phyloP scores from a whole-genome alignment of 1,140 invertebrate genomes.

The Sarcophaga peregrina region DNA sequence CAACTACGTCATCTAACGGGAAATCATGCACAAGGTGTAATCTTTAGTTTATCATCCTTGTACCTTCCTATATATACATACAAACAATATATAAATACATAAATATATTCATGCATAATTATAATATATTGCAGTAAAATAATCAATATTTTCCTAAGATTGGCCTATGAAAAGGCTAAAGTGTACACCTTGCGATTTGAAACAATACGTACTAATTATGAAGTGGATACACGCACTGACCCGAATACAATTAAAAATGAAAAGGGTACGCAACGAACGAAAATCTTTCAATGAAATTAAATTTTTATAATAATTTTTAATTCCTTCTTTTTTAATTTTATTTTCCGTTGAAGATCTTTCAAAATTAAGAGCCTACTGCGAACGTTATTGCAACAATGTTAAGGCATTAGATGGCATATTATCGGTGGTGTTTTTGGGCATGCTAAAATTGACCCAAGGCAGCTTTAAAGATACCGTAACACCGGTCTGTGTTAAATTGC shows the following conservation, averaged over 20 bases:
- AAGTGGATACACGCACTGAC: slow-evolving; percentile 76
- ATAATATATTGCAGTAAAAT: slow-evolving; percentile 49
- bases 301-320: not conserved
- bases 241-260: slow-evolving; percentile 69
- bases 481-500: slow-evolving; percentile 75
- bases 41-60: no score
- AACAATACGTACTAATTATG: slow-evolving; percentile 75
- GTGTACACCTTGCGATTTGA: slow-evolving; percentile 77
- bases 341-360: slow-evolving; percentile 66
- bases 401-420: slow-evolving; percentile 73
- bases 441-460: slow-evolving; percentile 76
- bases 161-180: slow-evolving; percentile 71
- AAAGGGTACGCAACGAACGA: slow-evolving; percentile 52
- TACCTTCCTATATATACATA: not conserved
- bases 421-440: slow-evolving; percentile 72
- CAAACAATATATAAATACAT: no score
- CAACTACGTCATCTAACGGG: no score
- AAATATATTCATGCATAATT: not conserved
- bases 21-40: no score
- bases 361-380: slow-evolving; percentile 71
- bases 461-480: slow-evolving; percentile 77
- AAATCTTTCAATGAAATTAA: not conserved
- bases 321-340: not conserved
- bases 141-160: slow-evolving; percentile 50
- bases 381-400: slow-evolving; percentile 73